These are phyloP conservation scores for Brachionus paranguensis DNA, from an alignment of 1,140 invertebrate genomes.

Conservation along the genomic window DNA sequence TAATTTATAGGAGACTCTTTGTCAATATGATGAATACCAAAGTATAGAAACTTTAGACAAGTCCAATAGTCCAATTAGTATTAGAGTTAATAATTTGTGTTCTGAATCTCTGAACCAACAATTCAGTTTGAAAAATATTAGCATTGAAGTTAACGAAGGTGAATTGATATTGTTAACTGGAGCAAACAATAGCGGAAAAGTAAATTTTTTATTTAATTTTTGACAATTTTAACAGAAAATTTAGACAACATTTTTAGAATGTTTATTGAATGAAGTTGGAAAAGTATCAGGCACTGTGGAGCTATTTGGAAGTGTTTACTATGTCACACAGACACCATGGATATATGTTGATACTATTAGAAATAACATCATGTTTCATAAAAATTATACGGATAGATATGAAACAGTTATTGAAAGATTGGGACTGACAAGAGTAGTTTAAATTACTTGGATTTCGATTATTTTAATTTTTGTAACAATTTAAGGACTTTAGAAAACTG, in stretches of 20 bases:
- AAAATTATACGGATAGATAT: background rate
- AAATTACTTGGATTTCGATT: background rate
- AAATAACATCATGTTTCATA: slow-evolving; percentile 80
- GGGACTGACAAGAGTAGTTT: background rate
- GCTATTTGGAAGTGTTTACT: slow-evolving; percentile 72
- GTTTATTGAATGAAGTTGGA: slow-evolving; percentile 72
- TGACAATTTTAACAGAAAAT: background rate
- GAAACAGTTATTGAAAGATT: background rate
- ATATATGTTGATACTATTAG: slow-evolving; percentile 64
- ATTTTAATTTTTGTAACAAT: too few species aligned
- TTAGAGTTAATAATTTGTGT: too few species aligned
- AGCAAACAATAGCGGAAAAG: slow-evolving; percentile 70
- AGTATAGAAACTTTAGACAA: slow-evolving; percentile 42
- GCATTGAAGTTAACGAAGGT: slow-evolving; percentile 62
- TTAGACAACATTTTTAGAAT: slow-evolving; percentile 71
- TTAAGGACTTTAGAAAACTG: slow-evolving; percentile 69
- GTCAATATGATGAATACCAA: background rate
- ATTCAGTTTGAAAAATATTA: slow-evolving; percentile 52
- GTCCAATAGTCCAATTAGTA: too few species aligned
- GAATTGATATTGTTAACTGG: slow-evolving; percentile 69
- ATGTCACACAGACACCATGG: slow-evolving; percentile 85
- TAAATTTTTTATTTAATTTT: background rate
- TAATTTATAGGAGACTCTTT: background rate
- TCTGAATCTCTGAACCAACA: slow-evolving; percentile 40
- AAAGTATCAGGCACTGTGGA: slow-evolving; percentile 63